Evolutionary conservation across 2,797 vertebrate genomes (phyloP).

Genomic region (Leuciscus waleckii): DNA sequence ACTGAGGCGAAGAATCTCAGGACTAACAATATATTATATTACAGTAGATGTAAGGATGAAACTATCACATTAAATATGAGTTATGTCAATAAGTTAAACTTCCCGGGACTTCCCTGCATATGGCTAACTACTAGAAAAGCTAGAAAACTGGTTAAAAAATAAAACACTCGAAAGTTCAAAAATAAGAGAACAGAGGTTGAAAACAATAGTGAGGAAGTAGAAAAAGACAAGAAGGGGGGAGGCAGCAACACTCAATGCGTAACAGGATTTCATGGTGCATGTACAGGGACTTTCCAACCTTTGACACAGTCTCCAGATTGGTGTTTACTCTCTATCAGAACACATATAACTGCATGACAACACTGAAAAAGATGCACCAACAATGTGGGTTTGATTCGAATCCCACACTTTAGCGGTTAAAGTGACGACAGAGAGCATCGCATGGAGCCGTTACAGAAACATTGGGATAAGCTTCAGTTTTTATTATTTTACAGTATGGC

Average conservation of each 20-base stretch:
- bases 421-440: conserved; percentile 23
- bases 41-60: background rate
- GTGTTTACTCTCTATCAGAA: conserved; percentile 23
- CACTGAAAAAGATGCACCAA: conserved; percentile 29
- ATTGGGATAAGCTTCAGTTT: conserved; percentile 16
- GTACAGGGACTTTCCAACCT: conserved; percentile 43
- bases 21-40: background rate
- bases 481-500: conserved; percentile 62
- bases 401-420: conserved; percentile 19
- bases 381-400: conserved; percentile 33
- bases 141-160: background rate
- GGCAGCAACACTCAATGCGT: conserved; percentile 1
- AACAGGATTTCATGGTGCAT: conserved; percentile 18
- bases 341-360: conserved; percentile 43
- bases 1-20: background rate
- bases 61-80: no score
- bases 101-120: background rate
- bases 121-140: background rate
- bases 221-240: conserved; percentile 20
- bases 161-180: background rate
- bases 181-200: background rate
- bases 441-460: conserved; percentile 22
- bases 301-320: conserved; percentile 18
- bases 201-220: conserved; percentile 23
- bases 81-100: background rate